Base-by-base conservation (phyloP, 2,797 vertebrate genomes). In the Phaenicophaeus curvirostris region DNA sequence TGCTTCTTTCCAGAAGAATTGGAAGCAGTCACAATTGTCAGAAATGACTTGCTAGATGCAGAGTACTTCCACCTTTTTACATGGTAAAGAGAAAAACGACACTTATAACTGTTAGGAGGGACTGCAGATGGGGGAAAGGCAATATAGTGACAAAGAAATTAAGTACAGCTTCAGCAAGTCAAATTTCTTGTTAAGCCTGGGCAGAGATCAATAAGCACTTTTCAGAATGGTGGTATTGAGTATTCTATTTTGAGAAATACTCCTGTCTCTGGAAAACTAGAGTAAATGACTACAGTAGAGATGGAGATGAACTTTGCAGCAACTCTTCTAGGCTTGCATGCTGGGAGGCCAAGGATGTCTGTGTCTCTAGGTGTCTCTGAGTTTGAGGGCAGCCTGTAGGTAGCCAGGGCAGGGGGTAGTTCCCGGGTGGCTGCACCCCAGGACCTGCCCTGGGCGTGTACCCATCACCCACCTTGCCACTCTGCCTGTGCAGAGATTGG, bases 131-230 rank as follows among this genome's bases (percentile, higher is more conserved):
- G 19, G 62, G 74, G 65, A 53, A 68, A 78, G 61, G 69, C 35
- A 78, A 51, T 48, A 54, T 44, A 92, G 42, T 16, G 53, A 94
- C 90, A 89, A 91, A 94, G 87, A 91, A 96, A 94, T 94, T 86
- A 94, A 95, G 76, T 24, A 68, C 55, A 83, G 75, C 74, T 96
- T 95, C 90, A 76, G 77, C 77, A 94, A 95, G 95, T 90, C 87
- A 95, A 93, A 94, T 89, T 92, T 35, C 91, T 94, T 94, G 93
- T 96, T 95, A 94, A 67, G 42, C 77, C 83, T 33, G 48, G 73
- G 74, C 79, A 92, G 90, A 94, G 95, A 97, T 97, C 95, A 95
- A 93, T 97, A 90, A 79, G 72, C 72, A 54, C 91, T 95, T 92
- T 93, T 73, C 82, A 85, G 86, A 81, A 84, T 31, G 90, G 54